phyloP scores from a whole-genome alignment of 2,888 invertebrate genomes.

The Eilema griseolum region DNA sequence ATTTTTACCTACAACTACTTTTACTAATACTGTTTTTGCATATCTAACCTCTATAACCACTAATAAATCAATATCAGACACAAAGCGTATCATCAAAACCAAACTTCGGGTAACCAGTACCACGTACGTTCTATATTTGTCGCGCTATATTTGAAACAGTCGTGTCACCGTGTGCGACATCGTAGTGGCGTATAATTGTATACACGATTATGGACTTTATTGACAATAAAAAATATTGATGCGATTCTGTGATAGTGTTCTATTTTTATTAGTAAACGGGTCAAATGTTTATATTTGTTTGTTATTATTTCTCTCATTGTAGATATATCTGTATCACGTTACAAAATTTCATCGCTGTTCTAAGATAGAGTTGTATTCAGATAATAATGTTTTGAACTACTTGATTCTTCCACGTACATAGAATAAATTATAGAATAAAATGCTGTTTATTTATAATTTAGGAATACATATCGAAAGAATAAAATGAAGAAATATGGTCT shows the following conservation, averaged over 20 bases:
- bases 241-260: slow-evolving; percentile 20
- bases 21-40: not conserved
- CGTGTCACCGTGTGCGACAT: slow-evolving; percentile 81
- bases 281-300: not conserved
- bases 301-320: not conserved
- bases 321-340: not conserved
- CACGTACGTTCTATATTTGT: slow-evolving; percentile 76
- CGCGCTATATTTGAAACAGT: slow-evolving; percentile 74
- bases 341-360: too few species aligned
- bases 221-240: slow-evolving; percentile 40
- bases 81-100: slow-evolving; percentile 45
- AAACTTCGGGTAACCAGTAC: slow-evolving; percentile 57
- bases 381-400: too few species aligned
- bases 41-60: slow-evolving; percentile 11
- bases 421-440: too few species aligned
- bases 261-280: not conserved
- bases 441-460: not conserved
- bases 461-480: not conserved
- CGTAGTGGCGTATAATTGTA: slow-evolving; percentile 59
- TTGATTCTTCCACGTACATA: too few species aligned
- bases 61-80: slow-evolving; percentile 51
- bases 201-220: slow-evolving; percentile 59
- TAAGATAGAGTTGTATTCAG: too few species aligned
- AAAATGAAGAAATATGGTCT: not conserved
- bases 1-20: not conserved